A percentile compares a stretch with the other conserved stretches of the same genome.
phyloP scores from a whole-genome alignment of 92 coral and sea anemone species.

The Umimayanthus kanabou region DNA sequence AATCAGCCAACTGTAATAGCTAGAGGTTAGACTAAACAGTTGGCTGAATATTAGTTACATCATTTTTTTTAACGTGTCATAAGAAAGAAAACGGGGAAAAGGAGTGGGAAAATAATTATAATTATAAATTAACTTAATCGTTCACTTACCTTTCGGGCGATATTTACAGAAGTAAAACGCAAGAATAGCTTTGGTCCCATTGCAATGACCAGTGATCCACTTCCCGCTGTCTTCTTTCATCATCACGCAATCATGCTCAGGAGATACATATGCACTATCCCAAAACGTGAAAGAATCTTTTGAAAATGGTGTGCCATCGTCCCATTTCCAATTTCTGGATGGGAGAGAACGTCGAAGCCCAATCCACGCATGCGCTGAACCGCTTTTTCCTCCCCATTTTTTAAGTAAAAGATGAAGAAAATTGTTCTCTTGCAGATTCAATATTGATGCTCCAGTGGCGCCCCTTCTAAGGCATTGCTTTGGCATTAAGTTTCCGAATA shows the following conservation, averaged over 20 bases:
- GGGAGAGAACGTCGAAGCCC: background rate
- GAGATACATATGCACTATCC: background rate
- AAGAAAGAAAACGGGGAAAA: no score
- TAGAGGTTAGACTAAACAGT: no score
- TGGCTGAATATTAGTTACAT: no score
- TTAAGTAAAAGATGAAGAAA: background rate
- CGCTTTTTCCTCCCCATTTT: background rate
- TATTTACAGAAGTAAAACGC: background rate
- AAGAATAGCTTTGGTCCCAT: background rate
- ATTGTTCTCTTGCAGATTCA: background rate
- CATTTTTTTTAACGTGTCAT: no score
- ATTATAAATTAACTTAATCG: background rate
- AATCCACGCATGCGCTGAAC: background rate
- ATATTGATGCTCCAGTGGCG: background rate
- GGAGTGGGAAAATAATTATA: no score
- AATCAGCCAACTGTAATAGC: no score
- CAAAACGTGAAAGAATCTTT: background rate
- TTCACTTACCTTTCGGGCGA: background rate
- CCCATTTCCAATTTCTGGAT: background rate
- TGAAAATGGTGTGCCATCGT: background rate
- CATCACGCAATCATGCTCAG: background rate
- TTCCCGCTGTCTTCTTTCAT: slow-evolving; percentile 7
- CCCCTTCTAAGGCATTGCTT: background rate
- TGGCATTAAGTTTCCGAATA: background rate
- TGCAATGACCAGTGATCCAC: background rate